phyloP scores from a whole-genome alignment of 2,888 invertebrate species.

The Camptogramma bilineatum region DNA sequence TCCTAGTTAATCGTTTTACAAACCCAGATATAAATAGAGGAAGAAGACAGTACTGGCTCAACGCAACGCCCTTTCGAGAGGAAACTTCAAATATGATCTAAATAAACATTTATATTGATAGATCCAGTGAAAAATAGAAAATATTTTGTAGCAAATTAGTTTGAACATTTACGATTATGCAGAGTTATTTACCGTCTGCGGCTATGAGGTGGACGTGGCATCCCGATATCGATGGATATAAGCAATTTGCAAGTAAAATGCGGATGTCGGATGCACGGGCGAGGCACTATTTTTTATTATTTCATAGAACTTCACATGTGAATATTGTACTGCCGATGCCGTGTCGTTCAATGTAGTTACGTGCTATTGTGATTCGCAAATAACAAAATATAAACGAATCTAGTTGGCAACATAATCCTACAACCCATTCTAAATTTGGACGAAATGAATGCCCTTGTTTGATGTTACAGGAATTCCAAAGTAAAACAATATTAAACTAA shows the following conservation, averaged over 20 bases:
- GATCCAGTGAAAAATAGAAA: constrained; percentile 3
- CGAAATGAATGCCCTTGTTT: background rate
- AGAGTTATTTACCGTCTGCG: constrained; percentile 44
- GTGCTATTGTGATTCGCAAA: constrained; percentile 46
- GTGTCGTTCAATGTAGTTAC: constrained; percentile 40
- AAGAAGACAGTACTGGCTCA: background rate
- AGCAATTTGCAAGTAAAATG: constrained; percentile 84
- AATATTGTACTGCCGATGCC: constrained; percentile 53
- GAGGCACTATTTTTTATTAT: constrained; percentile 65
- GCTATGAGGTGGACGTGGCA: constrained; percentile 52
- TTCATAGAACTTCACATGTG: constrained; percentile 67
- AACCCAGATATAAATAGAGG: background rate
- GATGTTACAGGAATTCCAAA: background rate
- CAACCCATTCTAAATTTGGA: background rate
- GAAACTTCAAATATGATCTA: background rate
- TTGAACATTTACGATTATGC: constrained; percentile 41
- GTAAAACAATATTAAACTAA: background rate
- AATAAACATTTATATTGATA: background rate
- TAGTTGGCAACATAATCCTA: background rate
- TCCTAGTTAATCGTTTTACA: background rate
- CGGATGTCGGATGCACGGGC: constrained; percentile 69
- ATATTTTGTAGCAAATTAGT: constrained; percentile 33
- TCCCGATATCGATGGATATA: constrained; percentile 74
- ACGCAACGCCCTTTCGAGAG: background rate
- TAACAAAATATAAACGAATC: background rate